phyloP scores from a whole-genome alignment of 2,113 vertebrate genomes.

The Hippocampus guttulatus region DNA sequence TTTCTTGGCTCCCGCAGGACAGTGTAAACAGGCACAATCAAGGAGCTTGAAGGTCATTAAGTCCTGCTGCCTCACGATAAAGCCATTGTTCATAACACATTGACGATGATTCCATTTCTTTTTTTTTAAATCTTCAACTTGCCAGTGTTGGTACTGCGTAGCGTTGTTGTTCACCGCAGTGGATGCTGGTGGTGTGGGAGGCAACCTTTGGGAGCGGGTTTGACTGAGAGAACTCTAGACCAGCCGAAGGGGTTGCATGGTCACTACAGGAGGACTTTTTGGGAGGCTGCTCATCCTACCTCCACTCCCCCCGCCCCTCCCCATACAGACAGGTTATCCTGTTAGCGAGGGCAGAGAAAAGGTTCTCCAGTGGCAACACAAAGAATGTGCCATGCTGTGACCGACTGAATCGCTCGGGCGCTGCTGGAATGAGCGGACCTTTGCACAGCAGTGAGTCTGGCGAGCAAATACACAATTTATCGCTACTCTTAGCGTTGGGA shows the following conservation, averaged over 20 bases:
- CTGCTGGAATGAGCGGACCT: slow-evolving; percentile 59
- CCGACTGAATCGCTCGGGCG: slow-evolving; percentile 49
- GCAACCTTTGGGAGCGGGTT: slow-evolving; percentile 3
- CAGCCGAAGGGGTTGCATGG: slow-evolving; percentile 33
- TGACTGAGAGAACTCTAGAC: not conserved
- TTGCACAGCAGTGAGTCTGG: slow-evolving; percentile 46
- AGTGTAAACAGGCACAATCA: slow-evolving; percentile 11
- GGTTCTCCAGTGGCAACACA: slow-evolving; percentile 74
- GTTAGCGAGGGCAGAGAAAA: slow-evolving; percentile 61
- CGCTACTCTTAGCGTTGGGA: slow-evolving; percentile 48
- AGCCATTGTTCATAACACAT: not conserved
- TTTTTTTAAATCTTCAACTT: not conserved
- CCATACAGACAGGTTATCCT: slow-evolving; percentile 63
- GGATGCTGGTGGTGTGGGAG: not conserved
- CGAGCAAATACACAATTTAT: slow-evolving; percentile 62
- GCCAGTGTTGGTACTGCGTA: not conserved
- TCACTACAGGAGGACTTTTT: slow-evolving; percentile 60
- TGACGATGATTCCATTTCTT: slow-evolving; percentile 6
- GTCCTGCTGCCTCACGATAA: slow-evolving; percentile 1
- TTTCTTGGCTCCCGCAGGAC: slow-evolving; percentile 41
- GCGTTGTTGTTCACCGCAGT: slow-evolving; percentile 15
- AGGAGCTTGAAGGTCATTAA: slow-evolving; percentile 5
- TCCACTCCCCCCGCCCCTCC: slow-evolving; percentile 15
- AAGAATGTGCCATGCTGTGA: slow-evolving; percentile 73
- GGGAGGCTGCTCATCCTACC: slow-evolving; percentile 21